These are phyloP conservation scores for Clarias gariepinus DNA, from an alignment of 2,113 vertebrate species.

Conservation along the genomic window DNA sequence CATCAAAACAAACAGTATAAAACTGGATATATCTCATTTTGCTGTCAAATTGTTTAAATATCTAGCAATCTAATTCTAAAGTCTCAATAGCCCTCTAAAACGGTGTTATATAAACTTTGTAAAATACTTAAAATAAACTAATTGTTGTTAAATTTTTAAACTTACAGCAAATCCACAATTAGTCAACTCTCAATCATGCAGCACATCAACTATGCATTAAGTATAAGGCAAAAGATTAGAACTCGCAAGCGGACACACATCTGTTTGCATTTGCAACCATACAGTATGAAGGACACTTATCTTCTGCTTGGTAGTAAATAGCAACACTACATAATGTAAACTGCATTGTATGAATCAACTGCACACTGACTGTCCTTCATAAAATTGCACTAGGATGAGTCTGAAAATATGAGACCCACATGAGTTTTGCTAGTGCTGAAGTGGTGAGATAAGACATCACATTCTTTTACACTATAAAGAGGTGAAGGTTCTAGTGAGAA, in stretches of 20 bases:
- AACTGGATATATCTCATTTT: background rate
- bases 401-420: background rate
- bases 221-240: background rate
- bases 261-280: background rate
- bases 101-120: too few relatives aligned
- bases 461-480: slow-evolving; percentile 7
- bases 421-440: background rate
- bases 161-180: background rate
- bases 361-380: background rate
- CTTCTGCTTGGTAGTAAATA: background rate
- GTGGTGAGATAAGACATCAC: slow-evolving; percentile 15
- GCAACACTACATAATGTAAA: background rate
- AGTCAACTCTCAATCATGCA: background rate
- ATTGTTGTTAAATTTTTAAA: background rate
- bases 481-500: slow-evolving; percentile 3
- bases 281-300: background rate
- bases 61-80: background rate
- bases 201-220: background rate
- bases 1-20: background rate
- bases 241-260: background rate
- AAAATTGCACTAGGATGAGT: background rate
- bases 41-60: background rate
- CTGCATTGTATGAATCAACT: background rate
- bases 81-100: background rate
- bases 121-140: background rate